phyloP scores from a whole-genome alignment of 2,888 invertebrate genomes.

The Drosophila prostipennis region DNA sequence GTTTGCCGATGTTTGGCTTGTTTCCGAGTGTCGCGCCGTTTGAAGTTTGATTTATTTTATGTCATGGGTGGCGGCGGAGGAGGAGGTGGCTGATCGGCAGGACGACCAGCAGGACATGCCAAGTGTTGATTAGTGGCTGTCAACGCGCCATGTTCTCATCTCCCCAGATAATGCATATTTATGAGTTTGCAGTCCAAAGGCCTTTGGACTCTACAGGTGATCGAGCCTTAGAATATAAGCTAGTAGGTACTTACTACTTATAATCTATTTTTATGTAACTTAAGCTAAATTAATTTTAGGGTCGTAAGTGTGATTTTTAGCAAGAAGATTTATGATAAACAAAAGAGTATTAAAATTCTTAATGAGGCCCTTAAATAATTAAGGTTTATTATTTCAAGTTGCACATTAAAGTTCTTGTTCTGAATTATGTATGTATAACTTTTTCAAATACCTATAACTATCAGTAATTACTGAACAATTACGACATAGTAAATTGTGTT shows the following conservation, averaged over 20 bases:
- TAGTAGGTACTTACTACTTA: not conserved
- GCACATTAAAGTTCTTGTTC: no score
- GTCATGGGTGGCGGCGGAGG: slow-evolving; percentile 23
- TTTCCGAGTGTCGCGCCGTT: slow-evolving; percentile 55
- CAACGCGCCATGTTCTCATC: not conserved
- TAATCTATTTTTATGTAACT: slow-evolving; percentile 1
- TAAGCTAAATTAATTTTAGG: slow-evolving; percentile 1
- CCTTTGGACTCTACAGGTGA: not conserved
- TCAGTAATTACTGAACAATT: no score
- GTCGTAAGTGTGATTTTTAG: not conserved
- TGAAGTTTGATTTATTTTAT: slow-evolving; percentile 76
- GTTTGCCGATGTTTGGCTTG: slow-evolving; percentile 35
- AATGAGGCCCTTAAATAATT: not conserved
- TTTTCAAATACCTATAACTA: no score
- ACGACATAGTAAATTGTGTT: no score
- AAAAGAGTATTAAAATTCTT: not conserved
- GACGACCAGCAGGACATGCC: slow-evolving; percentile 48
- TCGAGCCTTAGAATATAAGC: not conserved
- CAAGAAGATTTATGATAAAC: not conserved
- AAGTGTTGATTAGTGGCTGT: slow-evolving; percentile 52
- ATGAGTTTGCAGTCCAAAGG: slow-evolving; percentile 5
- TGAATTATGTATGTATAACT: no score
- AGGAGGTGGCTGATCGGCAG: not conserved
- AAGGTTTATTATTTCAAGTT: not conserved
- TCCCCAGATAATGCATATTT: slow-evolving; percentile 10